Conservation (phyloP, 2,888 invertebrate genomes). For the Mechanitis mazaeus region DNA sequence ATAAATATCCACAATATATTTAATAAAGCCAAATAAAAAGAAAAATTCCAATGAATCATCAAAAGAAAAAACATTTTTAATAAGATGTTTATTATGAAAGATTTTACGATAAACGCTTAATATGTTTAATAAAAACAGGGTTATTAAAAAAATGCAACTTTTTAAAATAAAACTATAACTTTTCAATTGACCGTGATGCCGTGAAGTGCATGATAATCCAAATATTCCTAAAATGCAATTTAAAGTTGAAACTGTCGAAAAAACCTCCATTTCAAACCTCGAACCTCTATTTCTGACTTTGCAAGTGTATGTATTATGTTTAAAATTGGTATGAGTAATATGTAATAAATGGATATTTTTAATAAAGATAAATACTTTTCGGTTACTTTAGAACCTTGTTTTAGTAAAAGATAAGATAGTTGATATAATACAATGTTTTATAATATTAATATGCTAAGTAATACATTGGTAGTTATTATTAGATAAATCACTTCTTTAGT, state of each 20-base stretch:
- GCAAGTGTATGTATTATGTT: too few species aligned
- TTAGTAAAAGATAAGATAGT: too few species aligned
- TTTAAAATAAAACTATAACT: slow-evolving; percentile 9
- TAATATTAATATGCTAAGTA: too few species aligned
- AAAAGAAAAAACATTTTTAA: neutral
- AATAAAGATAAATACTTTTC: too few species aligned
- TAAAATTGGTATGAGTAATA: too few species aligned
- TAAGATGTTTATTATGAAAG: neutral
- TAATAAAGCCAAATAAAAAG: slow-evolving; percentile 6
- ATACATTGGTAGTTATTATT: too few species aligned
- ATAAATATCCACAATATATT: slow-evolving; percentile 11
- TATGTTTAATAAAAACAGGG: slow-evolving; percentile 7
- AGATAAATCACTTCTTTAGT: too few species aligned
- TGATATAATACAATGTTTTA: too few species aligned
- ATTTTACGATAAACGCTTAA: slow-evolving; percentile 10
- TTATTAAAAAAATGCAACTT: slow-evolving; percentile 6
- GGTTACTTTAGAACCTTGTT: too few species aligned
- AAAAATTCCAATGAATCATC: slow-evolving; percentile 1
- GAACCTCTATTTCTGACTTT: neutral
- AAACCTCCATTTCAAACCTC: slow-evolving; percentile 4
- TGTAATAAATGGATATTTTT: too few species aligned
- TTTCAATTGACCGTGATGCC: slow-evolving; percentile 7
- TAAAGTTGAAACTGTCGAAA: slow-evolving; percentile 12
- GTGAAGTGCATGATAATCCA: slow-evolving; percentile 14
- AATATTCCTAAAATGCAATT: slow-evolving; percentile 14